Conservation (phyloP, 1,140 invertebrate species). For the Drosophila ercepeae region DNA sequence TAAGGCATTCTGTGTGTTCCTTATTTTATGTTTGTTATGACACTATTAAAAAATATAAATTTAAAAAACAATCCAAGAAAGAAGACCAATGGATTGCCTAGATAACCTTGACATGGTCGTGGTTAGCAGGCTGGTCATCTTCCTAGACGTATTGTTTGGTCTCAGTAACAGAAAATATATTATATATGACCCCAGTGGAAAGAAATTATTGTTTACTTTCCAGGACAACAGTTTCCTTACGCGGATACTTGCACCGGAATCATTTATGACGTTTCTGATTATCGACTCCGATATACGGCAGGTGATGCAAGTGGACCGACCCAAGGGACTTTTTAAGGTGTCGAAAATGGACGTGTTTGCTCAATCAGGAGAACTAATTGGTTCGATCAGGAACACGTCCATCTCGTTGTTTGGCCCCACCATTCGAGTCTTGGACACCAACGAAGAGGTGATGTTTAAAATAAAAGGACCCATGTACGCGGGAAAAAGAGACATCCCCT, state of each 20-base stretch:
- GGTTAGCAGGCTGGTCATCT: background rate
- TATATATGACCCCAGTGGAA: background rate
- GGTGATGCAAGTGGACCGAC: background rate
- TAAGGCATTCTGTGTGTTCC: background rate
- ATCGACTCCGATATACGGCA: background rate
- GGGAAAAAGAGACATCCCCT: background rate
- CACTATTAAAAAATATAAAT: background rate
- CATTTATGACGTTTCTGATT: background rate
- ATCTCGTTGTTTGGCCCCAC: background rate
- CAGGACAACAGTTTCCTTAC: background rate
- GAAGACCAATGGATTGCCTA: background rate
- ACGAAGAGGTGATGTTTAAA: background rate
- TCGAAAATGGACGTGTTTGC: background rate
- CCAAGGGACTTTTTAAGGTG: background rate
- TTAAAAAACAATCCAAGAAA: background rate
- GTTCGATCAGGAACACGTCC: background rate
- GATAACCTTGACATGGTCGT: background rate
- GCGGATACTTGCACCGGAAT: background rate
- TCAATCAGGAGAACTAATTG: background rate
- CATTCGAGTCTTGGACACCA: background rate
- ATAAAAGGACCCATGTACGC: background rate
- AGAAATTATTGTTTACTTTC: background rate
- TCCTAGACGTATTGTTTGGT: background rate
- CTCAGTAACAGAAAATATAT: background rate
- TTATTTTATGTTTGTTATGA: background rate